Conservation (phyloP, 2,113 vertebrate genomes). For the Vanacampus margaritifer region DNA sequence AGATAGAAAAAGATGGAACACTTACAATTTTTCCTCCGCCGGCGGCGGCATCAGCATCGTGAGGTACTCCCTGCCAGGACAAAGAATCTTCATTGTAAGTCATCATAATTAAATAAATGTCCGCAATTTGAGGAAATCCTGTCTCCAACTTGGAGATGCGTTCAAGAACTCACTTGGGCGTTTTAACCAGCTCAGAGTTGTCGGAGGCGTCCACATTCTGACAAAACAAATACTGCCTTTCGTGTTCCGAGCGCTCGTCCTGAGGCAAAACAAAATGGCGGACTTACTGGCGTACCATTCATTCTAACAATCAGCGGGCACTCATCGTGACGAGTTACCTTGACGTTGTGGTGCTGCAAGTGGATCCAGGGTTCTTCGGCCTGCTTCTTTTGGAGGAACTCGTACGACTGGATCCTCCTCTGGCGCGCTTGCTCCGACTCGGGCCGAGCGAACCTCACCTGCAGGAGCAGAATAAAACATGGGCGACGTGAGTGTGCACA, state of each 20-base stretch:
- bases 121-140: neutral
- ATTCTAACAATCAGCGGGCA: neutral
- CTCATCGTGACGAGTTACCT: conserved; percentile 60
- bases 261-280: conserved; percentile 39
- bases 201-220: conserved; percentile 80
- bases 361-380: conserved; percentile 95
- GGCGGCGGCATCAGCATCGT: conserved; percentile 93
- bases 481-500: neutral
- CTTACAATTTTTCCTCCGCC: conserved; percentile 90
- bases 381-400: conserved; percentile 96
- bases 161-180: conserved; percentile 78
- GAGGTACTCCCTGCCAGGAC: conserved; percentile 83
- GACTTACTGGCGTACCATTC: neutral
- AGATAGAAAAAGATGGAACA: conserved; percentile 12
- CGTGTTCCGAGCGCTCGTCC: conserved; percentile 92
- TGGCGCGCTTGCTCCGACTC: conserved; percentile 94
- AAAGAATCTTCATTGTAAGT: neutral
- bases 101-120: neutral
- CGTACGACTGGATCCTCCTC: conserved; percentile 90
- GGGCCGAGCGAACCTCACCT: conserved; percentile 93
- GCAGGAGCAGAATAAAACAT: neutral
- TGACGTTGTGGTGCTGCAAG: conserved; percentile 83
- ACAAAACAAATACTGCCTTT: conserved; percentile 93
- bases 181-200: conserved; percentile 90
- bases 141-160: neutral